Evolutionary conservation across 1,140 invertebrate genomes (phyloP).

Genomic region (Tribolium madens): DNA sequence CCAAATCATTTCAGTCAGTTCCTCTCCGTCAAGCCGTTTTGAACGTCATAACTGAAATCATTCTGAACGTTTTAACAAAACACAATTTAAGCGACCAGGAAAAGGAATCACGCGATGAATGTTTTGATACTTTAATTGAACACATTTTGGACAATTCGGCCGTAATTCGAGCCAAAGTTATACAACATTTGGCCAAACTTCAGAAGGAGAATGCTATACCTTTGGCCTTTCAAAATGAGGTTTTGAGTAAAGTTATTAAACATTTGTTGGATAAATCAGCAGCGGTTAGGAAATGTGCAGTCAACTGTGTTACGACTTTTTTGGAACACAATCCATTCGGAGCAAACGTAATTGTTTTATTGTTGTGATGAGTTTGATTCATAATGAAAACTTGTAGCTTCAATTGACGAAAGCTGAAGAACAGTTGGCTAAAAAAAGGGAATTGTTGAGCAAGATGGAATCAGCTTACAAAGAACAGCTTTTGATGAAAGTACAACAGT

Average conservation of each 20-base stretch:
- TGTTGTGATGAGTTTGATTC: neutral
- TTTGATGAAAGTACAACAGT: conserved; percentile 48
- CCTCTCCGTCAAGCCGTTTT: conserved; percentile 77
- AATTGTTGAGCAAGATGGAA: conserved; percentile 51
- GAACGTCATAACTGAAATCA: conserved; percentile 74
- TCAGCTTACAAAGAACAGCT: conserved; percentile 49
- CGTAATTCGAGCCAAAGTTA: conserved; percentile 75
- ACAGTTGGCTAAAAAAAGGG: conserved; percentile 49
- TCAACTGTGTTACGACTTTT: conserved; percentile 59
- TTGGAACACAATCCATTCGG: conserved; percentile 58
- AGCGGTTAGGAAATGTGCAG: conserved; percentile 75
- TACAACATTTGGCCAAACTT: conserved; percentile 75
- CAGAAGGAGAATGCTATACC: conserved; percentile 74
- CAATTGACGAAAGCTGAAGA: conserved; percentile 53
- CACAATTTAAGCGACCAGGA: conserved; percentile 71
- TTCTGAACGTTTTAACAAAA: conserved; percentile 71
- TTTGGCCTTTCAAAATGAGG: conserved; percentile 68
- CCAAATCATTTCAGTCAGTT: conserved; percentile 70
- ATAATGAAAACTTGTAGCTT: conserved; percentile 53
- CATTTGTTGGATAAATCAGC: conserved; percentile 77
- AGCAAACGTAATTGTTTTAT: conserved; percentile 51
- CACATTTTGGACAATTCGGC: conserved; percentile 79
- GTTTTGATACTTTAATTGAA: conserved; percentile 73
- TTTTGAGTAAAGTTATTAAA: conserved; percentile 69
- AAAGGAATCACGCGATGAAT: conserved; percentile 69